These are phyloP conservation scores for Gorsachius goisagi DNA, from an alignment of 2,113 vertebrate species.

Conservation along the genomic window DNA sequence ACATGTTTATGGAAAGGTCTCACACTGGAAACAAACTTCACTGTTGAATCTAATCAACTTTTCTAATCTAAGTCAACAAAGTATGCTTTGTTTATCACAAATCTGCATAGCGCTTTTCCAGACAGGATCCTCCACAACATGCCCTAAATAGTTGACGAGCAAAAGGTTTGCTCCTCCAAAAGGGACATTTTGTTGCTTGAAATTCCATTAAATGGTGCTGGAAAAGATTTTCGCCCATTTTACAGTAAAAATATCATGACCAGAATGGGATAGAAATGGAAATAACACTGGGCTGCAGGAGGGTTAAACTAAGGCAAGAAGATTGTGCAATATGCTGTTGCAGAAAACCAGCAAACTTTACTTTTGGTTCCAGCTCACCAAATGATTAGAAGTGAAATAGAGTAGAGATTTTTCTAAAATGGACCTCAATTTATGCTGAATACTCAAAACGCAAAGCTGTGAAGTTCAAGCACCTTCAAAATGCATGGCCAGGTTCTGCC, in stretches of 20 bases:
- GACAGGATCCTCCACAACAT: background rate
- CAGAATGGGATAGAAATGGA: background rate
- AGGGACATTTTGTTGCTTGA: background rate
- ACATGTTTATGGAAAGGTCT: background rate
- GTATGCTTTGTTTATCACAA: background rate
- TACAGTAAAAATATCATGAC: background rate
- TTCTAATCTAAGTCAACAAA: background rate
- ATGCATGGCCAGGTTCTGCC: background rate
- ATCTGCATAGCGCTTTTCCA: background rate
- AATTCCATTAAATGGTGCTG: background rate
- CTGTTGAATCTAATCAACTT: background rate
- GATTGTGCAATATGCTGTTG: background rate
- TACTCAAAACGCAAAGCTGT: slow-evolving; percentile 24
- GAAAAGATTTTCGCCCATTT: background rate
- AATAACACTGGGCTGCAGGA: background rate
- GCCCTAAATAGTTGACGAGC: background rate
- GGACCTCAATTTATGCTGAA: slow-evolving; percentile 10
- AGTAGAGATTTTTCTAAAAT: slow-evolving; percentile 29
- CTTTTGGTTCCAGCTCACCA: background rate
- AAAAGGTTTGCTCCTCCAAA: background rate
- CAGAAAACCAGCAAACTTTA: background rate
- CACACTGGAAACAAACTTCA: background rate
- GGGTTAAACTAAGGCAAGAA: background rate
- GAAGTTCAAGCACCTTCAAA: slow-evolving; percentile 33
- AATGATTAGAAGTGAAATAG: slow-evolving; percentile 9